Percentiles rank a stretch among this genome's conserved stretches.
phyloP scores from a whole-genome alignment of 2,113 vertebrate genomes.

The Martes martes region DNA sequence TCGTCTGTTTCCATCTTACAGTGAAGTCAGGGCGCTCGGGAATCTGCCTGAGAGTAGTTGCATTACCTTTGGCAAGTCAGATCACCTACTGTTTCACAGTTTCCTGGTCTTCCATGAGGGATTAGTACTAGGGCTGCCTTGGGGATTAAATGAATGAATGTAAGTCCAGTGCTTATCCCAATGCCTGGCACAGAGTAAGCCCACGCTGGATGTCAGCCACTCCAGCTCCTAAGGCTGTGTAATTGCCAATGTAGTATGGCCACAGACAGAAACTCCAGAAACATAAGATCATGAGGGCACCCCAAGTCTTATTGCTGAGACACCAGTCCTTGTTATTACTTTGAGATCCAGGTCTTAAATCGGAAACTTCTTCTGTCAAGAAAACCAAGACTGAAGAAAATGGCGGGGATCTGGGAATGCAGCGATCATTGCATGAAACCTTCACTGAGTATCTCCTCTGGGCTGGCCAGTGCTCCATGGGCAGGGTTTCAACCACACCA shows the following conservation, averaged over 20 bases:
- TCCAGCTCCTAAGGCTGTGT: not conserved
- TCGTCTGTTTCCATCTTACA: not conserved
- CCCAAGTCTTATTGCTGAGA: not conserved
- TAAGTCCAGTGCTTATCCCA: not conserved
- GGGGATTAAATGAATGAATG: conserved; percentile 1
- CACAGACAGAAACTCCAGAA: not conserved
- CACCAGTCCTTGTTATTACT: not conserved
- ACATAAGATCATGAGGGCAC: not conserved
- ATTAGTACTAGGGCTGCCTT: not conserved
- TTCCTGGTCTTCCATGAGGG: not conserved
- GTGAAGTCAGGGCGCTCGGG: not conserved
- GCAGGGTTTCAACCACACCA: too few species aligned
- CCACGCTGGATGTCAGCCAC: not conserved
- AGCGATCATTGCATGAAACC: too few species aligned
- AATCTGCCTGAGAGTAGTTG: not conserved
- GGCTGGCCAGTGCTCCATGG: too few species aligned
- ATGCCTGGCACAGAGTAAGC: not conserved
- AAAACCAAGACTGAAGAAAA: not conserved
- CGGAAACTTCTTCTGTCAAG: not conserved
- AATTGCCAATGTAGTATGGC: not conserved
- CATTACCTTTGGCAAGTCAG: not conserved
- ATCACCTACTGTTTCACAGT: not conserved
- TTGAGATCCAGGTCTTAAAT: not conserved
- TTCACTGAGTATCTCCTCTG: too few species aligned
- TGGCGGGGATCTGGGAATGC: too few species aligned